Percentiles rank a stretch among this genome's conserved stretches.
These are phyloP conservation scores for Parnassius mnemosyne DNA, from an alignment of 2,888 invertebrate genomes.

Conservation along the genomic window DNA sequence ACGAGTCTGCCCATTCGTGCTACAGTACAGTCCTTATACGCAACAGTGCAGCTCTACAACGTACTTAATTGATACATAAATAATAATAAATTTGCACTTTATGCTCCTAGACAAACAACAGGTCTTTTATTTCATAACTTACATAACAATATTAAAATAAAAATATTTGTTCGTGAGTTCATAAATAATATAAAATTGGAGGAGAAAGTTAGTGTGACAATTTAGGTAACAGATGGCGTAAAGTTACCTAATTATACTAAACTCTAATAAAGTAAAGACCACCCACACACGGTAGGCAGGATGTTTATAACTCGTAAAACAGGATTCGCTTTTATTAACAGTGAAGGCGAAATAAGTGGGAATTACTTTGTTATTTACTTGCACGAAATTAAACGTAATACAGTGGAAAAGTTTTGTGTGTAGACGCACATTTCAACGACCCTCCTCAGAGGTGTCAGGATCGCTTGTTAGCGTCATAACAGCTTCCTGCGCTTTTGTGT, in stretches of 20 bases:
- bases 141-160: not conserved
- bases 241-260: constrained; percentile 28
- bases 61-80: too few relatives aligned
- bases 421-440: constrained; percentile 36
- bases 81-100: too few relatives aligned
- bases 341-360: constrained; percentile 24
- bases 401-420: constrained; percentile 19
- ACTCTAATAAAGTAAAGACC: constrained; percentile 27
- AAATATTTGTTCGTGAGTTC: constrained; percentile 7
- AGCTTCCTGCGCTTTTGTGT: constrained; percentile 65
- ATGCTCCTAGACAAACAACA: too few relatives aligned
- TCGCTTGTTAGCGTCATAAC: constrained; percentile 63
- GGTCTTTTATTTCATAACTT: too few relatives aligned
- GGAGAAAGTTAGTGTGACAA: constrained; percentile 20
- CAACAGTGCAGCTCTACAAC: too few relatives aligned
- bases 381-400: constrained; percentile 18
- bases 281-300: constrained; percentile 23
- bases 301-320: constrained; percentile 29
- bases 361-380: constrained; percentile 24
- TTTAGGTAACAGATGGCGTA: constrained; percentile 20
- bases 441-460: constrained; percentile 51
- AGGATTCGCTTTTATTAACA: constrained; percentile 28
- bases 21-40: too few relatives aligned
- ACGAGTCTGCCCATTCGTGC: too few relatives aligned
- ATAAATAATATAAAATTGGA: constrained; percentile 8